Evolutionary conservation across 2,888 invertebrate genomes (phyloP).

Genomic region (Plagodis pulveraria): DNA sequence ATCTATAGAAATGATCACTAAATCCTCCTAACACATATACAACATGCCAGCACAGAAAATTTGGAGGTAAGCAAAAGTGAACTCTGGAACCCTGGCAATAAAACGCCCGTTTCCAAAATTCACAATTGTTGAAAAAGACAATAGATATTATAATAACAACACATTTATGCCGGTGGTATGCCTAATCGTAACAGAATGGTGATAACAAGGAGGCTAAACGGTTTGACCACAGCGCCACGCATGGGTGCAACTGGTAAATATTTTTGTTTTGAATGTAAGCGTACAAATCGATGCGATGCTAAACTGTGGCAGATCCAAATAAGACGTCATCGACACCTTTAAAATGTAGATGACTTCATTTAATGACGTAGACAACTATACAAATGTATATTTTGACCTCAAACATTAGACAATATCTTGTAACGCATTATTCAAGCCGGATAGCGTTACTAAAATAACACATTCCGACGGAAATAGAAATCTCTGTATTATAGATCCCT

Average conservation of each 20-base stretch:
- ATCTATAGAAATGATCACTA: constrained; percentile 36
- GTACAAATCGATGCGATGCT: constrained; percentile 9
- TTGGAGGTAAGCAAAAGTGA: constrained; percentile 36
- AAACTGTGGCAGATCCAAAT: constrained; percentile 13
- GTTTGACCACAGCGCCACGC: constrained; percentile 53
- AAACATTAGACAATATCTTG: too few species aligned
- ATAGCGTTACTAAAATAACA: too few species aligned
- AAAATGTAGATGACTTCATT: not conserved
- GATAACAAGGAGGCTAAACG: constrained; percentile 61
- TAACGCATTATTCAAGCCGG: too few species aligned
- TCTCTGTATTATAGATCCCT: too few species aligned
- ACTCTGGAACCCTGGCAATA: constrained; percentile 20
- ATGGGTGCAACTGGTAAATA: constrained; percentile 24
- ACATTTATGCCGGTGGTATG: constrained; percentile 62
- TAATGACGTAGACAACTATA: not conserved
- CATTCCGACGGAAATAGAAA: too few species aligned
- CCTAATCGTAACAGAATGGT: constrained; percentile 63
- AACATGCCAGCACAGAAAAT: constrained; percentile 63
- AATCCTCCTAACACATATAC: constrained; percentile 70
- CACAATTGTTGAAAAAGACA: constrained; percentile 49
- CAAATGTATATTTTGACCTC: too few species aligned
- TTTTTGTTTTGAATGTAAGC: constrained; percentile 20
- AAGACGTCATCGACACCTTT: not conserved
- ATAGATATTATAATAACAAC: constrained; percentile 53
- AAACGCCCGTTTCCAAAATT: constrained; percentile 35